These are phyloP conservation scores for Tanytarsus gracilentus DNA, from an alignment of 2,888 invertebrate species.

Conservation along the genomic window DNA sequence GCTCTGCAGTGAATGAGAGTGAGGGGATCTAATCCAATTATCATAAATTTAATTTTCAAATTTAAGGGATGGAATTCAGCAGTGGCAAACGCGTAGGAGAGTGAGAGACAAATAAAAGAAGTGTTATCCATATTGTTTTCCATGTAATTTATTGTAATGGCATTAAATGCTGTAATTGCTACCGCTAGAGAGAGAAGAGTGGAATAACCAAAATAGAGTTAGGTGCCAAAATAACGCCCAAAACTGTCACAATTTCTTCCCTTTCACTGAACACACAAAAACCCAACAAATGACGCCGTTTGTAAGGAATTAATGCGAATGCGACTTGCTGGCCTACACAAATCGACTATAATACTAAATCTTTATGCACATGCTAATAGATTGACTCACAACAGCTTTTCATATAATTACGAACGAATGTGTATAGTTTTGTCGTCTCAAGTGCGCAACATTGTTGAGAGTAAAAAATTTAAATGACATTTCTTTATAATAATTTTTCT, in stretches of 20 bases:
- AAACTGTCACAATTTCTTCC: neutral
- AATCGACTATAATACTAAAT: too few relatives aligned
- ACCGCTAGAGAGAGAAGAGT: too few relatives aligned
- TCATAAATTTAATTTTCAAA: constrained; percentile 28
- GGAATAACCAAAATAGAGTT: too few relatives aligned
- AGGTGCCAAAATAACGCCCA: constrained; percentile 13
- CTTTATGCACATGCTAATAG: constrained; percentile 13
- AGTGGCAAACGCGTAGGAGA: neutral
- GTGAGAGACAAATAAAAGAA: neutral
- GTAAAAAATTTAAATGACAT: too few relatives aligned
- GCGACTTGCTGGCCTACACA: too few relatives aligned
- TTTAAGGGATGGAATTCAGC: constrained; percentile 7
- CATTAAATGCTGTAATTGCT: constrained; percentile 21
- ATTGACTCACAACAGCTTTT: too few relatives aligned
- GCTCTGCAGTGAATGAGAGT: neutral
- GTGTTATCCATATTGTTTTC: constrained; percentile 22
- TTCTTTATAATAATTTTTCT: too few relatives aligned
- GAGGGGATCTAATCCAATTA: constrained; percentile 23
- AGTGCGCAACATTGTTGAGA: too few relatives aligned
- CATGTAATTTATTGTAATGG: constrained; percentile 22
- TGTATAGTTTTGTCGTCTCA: too few relatives aligned
- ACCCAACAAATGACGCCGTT: too few relatives aligned
- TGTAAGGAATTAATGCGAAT: too few relatives aligned
- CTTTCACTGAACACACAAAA: neutral
- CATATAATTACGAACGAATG: too few relatives aligned